Evolutionary conservation across 64 coral and sea anemone genomes (phyloP), one percentile per base, ranked within the genome.

Genomic region (Orbicella faveolata): DNA sequence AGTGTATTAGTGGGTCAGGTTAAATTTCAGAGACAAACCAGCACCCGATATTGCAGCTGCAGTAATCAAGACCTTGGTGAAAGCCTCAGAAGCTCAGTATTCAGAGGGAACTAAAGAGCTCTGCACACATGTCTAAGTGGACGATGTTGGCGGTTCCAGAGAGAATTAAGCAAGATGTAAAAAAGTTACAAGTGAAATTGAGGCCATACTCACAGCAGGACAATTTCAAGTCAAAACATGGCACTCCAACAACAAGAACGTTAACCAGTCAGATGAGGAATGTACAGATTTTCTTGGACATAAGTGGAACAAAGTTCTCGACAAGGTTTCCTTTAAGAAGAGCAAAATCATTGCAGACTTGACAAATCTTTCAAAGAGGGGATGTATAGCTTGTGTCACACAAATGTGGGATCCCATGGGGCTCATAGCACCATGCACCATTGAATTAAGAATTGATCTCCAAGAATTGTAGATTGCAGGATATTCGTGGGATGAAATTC

Each of bases 351-450:
- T 30, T 30, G 30, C 30, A 30, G 30, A 30, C 30, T 30, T 30
- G 30, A 30, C 30, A 30, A 30, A 30, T 30, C 30, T 30, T 30
- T 30, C 30, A 30, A 30, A 30, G 30, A 30, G 30, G 30, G 30
- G 0, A 30, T 30, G 72, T 35, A 37, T 76, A 1, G 35, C 84
- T 41, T 1, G 16, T 33, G 1, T 76, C 39, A 36, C 86, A 11
- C 86, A 88, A 23, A 2, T 88, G 63, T 91, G 79, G 89, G 79
- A 91, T 44, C 89, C 89, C 0, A 66, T 91, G n/a, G 89, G 89
- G 7, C 80, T 91, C 8, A 34, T 84, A 10, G 18, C 78, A 9
- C 68, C 89, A 59, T 36, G 25, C 7, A 76, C 80, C 10, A 76
- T 91, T 20, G 77, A 91, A 81, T 65, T 84, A 20, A 76, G 67